Percentiles rank a stretch among this genome's conserved stretches.
Evolutionary conservation across 1,140 invertebrate genomes (phyloP).

Genomic region (Dryas iulia): DNA sequence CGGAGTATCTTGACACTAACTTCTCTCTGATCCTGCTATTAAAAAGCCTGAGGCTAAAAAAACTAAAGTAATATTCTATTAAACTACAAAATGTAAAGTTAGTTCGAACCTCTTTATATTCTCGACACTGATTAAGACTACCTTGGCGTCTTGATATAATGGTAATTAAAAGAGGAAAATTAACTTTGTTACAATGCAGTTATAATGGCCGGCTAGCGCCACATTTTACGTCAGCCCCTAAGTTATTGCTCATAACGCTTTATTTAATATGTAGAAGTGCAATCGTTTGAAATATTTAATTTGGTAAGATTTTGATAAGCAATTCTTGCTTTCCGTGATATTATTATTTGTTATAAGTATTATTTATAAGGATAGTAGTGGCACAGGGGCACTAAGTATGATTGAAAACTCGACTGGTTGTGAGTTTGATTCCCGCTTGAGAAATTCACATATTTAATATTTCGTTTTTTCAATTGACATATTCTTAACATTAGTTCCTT

Average conservation of each 20-base stretch:
- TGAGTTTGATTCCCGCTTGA: no score
- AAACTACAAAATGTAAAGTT: background rate
- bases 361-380: no score
- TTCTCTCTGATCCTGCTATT: background rate
- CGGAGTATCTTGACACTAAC: no score
- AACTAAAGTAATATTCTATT: background rate
- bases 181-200: constrained; percentile 31
- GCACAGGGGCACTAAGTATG: no score
- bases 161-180: constrained; percentile 33
- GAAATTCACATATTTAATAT: no score
- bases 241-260: constrained; percentile 20
- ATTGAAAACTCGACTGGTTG: no score
- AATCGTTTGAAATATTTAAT: background rate
- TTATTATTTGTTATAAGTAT: no score
- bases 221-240: constrained; percentile 20
- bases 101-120: background rate
- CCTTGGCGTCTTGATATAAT: constrained; percentile 24
- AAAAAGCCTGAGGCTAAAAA: no score
- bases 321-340: background rate
- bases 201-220: constrained; percentile 12
- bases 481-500: no score
- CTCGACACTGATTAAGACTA: constrained; percentile 15
- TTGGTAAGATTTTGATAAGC: no score
- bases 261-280: background rate
- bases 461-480: no score